Conservation (phyloP, 2,113 vertebrate genomes). For the Sander vitreus region DNA sequence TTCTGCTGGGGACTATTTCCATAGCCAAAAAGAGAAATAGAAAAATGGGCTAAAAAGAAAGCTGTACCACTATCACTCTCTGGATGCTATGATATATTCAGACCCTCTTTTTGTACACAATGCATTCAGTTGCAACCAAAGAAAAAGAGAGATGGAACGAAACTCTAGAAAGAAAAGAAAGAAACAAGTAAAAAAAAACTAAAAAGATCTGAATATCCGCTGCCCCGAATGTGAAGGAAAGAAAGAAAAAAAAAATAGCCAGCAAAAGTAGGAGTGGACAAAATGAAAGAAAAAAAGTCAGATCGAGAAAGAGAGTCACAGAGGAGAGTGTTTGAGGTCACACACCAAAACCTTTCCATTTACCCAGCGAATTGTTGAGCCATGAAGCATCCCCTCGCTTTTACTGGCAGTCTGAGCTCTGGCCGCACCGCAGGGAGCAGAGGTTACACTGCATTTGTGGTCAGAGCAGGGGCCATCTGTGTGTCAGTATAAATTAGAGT, state of each 20-base stretch:
- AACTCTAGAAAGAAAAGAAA: neutral
- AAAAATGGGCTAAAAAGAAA: neutral
- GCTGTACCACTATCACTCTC: neutral
- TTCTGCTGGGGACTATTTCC: neutral
- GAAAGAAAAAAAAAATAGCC: neutral
- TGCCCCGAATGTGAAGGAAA: neutral
- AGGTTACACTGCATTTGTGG: slow-evolving; percentile 84
- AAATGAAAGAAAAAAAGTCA: slow-evolving; percentile 28
- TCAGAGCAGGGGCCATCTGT: slow-evolving; percentile 82
- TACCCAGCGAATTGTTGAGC: slow-evolving; percentile 86
- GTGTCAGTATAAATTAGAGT: slow-evolving; percentile 77
- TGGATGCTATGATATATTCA: neutral
- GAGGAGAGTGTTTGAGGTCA: slow-evolving; percentile 80
- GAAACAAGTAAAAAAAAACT: neutral
- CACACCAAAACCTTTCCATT: slow-evolving; percentile 84
- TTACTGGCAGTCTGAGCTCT: slow-evolving; percentile 83
- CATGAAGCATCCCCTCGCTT: slow-evolving; percentile 84
- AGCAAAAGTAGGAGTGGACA: slow-evolving; percentile 16
- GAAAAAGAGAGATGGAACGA: neutral
- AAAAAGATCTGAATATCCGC: neutral
- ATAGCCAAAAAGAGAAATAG: neutral
- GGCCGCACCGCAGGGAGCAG: slow-evolving; percentile 82
- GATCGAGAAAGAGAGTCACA: slow-evolving; percentile 24
- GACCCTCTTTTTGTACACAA: slow-evolving; percentile 3
- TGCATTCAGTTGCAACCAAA: slow-evolving; percentile 5